Evolutionary conservation across 1,140 invertebrate species (phyloP).

Genomic region (Yoshiicerus persimilis): DNA sequence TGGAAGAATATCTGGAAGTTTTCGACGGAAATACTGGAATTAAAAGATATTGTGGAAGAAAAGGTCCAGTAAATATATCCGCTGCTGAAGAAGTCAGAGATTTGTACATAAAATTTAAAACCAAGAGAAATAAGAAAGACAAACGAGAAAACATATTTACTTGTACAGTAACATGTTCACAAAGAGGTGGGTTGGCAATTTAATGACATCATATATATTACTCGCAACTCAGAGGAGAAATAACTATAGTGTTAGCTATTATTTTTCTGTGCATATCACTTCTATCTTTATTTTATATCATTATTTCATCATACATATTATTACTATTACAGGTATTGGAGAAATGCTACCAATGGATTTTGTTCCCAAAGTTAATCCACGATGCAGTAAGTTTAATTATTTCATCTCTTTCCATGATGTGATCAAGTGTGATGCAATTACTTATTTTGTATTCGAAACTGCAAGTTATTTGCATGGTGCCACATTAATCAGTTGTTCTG

Average conservation of each 20-base stretch:
- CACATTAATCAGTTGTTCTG: too few relatives aligned
- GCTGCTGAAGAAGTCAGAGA: constrained; percentile 35
- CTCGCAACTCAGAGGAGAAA: too few relatives aligned
- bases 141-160: neutral
- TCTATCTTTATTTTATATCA: too few relatives aligned
- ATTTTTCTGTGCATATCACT: too few relatives aligned
- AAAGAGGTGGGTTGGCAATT: constrained; percentile 27
- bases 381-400: constrained; percentile 33
- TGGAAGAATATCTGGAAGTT: constrained; percentile 14
- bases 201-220: neutral
- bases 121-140: neutral
- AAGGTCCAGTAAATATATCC: neutral
- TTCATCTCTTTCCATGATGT: neutral
- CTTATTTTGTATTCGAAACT: neutral
- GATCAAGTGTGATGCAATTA: neutral
- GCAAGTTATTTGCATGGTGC: too few relatives aligned
- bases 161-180: constrained; percentile 28
- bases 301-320: neutral
- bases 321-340: constrained; percentile 18
- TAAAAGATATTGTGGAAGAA: constrained; percentile 25
- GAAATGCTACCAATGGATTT: neutral
- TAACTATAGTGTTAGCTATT: too few relatives aligned
- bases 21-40: constrained; percentile 35
- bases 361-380: neutral
- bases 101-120: constrained; percentile 27